A percentile compares a stretch with the other conserved stretches of the same genome.
These are phyloP conservation scores for Nyctalus aviator DNA, from an alignment of 2,797 vertebrate species.

Conservation along the genomic window DNA sequence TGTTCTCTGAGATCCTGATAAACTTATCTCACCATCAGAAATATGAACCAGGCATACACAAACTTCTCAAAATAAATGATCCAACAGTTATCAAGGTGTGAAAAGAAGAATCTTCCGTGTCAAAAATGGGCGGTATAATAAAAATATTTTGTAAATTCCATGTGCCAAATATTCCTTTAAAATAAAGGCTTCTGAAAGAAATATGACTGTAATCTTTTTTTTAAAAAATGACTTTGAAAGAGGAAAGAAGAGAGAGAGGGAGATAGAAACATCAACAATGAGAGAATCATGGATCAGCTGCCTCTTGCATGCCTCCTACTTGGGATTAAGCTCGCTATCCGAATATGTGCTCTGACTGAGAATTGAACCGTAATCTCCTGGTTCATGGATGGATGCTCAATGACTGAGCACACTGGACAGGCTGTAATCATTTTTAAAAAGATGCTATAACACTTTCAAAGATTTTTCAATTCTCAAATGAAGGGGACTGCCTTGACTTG, in stretches of 20 bases:
- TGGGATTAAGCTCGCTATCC: no score
- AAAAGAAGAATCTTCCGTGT: background rate
- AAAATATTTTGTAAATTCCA: background rate
- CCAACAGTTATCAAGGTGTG: background rate
- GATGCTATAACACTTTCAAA: background rate
- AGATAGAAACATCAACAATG: no score
- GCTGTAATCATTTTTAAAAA: background rate
- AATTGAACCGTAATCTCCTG: no score
- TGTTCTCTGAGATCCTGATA: background rate
- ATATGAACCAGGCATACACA: background rate
- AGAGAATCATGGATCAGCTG: no score
- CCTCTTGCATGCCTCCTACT: no score
- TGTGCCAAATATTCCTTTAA: background rate
- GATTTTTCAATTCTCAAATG: background rate
- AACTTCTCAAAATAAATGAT: conserved; percentile 22
- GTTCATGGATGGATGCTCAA: no score
- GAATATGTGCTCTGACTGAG: no score
- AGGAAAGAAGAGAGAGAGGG: no score
- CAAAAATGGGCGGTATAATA: background rate
- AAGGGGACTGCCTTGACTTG: background rate
- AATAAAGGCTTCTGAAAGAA: background rate
- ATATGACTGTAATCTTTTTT: background rate
- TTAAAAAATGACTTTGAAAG: background rate
- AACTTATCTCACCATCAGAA: conserved; percentile 38
- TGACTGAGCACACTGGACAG: no score